Conservation (phyloP, 2,797 vertebrate genomes). For the Semotilus atromaculatus region DNA sequence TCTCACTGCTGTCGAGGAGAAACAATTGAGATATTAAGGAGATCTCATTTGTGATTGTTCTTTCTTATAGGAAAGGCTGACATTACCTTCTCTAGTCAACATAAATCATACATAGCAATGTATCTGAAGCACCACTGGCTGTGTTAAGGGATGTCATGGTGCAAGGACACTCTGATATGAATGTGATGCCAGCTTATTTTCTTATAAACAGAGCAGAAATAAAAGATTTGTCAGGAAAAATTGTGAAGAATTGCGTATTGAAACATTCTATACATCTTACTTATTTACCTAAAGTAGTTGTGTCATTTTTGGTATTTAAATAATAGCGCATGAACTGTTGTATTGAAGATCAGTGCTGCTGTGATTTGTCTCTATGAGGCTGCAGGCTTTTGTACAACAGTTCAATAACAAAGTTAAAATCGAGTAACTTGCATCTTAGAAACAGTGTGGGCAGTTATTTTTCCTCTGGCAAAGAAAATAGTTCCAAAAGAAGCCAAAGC, state of each 20-base stretch:
- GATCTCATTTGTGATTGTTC: not conserved
- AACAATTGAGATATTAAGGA: not conserved
- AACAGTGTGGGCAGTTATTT: not conserved
- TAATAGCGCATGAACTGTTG: not conserved
- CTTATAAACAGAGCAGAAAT: constrained; percentile 5
- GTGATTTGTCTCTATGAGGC: not conserved
- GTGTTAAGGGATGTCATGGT: not conserved
- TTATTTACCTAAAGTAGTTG: not conserved
- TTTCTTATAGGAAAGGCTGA: not conserved
- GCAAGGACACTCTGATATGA: not conserved
- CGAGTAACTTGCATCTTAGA: not conserved
- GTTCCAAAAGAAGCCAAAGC: not conserved
- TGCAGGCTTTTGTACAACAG: constrained; percentile 3
- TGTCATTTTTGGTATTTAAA: not conserved
- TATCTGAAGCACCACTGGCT: not conserved
- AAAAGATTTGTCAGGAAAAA: not conserved
- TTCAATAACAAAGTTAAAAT: not conserved
- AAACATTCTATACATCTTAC: not conserved
- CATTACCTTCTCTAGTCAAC: not conserved
- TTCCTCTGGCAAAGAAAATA: not conserved
- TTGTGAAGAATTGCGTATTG: not conserved
- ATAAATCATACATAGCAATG: not conserved
- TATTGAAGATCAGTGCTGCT: not conserved
- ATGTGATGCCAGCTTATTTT: constrained; percentile 4
- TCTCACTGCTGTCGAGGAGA: not conserved